These are phyloP conservation scores for Mycteria americana DNA, from an alignment of 2,797 vertebrate genomes.

Conservation along the genomic window DNA sequence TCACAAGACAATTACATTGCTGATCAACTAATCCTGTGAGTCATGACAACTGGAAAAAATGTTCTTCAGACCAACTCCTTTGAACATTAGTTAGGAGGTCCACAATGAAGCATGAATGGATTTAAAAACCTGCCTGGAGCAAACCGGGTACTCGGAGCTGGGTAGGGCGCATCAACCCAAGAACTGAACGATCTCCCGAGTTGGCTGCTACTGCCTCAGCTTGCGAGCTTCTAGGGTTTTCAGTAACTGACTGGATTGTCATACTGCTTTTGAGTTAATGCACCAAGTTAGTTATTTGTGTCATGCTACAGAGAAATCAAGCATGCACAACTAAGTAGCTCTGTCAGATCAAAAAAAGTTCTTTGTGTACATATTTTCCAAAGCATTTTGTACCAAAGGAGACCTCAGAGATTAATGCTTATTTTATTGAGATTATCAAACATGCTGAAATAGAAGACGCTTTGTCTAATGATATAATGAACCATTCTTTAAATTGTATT, in stretches of 20 bases:
- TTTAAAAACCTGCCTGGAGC: neutral
- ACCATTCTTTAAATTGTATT: neutral
- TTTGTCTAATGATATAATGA: neutral
- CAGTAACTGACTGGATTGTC: neutral
- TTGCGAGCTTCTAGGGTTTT: neutral
- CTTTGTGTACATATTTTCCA: conserved; percentile 25
- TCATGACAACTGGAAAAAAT: neutral
- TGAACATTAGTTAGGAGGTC: neutral
- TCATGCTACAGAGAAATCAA: conserved; percentile 38
- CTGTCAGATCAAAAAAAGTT: conserved; percentile 47
- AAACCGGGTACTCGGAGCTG: neutral
- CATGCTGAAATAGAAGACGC: neutral
- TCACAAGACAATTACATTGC: neutral
- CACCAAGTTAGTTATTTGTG: conserved; percentile 6
- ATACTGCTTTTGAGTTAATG: neutral
- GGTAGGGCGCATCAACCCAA: neutral
- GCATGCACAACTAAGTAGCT: neutral
- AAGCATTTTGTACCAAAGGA: conserved; percentile 37
- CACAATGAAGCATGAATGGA: neutral
- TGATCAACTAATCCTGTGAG: neutral
- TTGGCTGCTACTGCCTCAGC: neutral
- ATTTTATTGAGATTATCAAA: conserved; percentile 19
- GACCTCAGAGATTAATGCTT: conserved; percentile 20
- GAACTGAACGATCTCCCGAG: neutral
- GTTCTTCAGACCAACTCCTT: neutral